These are phyloP conservation scores for Vanessa atalanta DNA, from an alignment of 1,140 invertebrate genomes.

Conservation along the genomic window DNA sequence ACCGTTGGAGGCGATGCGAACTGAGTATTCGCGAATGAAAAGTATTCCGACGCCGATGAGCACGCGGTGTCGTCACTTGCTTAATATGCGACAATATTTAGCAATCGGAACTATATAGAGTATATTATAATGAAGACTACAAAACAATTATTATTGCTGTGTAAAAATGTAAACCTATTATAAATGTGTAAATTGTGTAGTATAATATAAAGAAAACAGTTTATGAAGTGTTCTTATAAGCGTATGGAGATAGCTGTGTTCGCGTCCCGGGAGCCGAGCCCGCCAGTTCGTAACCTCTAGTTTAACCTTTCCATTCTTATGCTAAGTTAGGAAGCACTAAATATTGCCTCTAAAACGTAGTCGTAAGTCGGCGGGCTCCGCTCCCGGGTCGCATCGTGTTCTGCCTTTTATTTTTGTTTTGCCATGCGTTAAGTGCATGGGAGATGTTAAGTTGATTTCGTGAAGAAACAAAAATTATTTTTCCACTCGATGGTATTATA, in stretches of 20 bases:
- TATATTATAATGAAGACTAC: constrained; percentile 76
- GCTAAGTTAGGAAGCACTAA: constrained; percentile 39
- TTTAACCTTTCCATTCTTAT: constrained; percentile 42
- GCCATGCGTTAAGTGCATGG: constrained; percentile 61
- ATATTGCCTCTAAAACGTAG: constrained; percentile 40
- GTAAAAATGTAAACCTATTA: constrained; percentile 80
- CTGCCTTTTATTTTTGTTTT: constrained; percentile 71
- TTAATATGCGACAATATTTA: constrained; percentile 80
- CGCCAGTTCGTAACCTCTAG: constrained; percentile 37
- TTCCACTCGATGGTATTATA: constrained; percentile 77
- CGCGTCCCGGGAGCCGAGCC: constrained; percentile 32
- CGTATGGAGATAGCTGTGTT: constrained; percentile 50
- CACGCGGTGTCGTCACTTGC: constrained; percentile 65
- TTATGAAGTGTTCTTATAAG: constrained; percentile 79
- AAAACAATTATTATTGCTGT: constrained; percentile 79
- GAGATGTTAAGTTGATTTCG: constrained; percentile 70
- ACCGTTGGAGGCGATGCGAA: constrained; percentile 40
- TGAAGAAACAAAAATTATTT: constrained; percentile 77
- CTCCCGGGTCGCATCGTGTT: constrained; percentile 28
- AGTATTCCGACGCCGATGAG: constrained; percentile 56
- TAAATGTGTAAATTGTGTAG: constrained; percentile 80
- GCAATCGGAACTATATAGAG: constrained; percentile 73
- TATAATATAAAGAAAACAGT: constrained; percentile 77
- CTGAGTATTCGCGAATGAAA: constrained; percentile 59
- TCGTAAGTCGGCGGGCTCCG: constrained; percentile 1